Evolutionary conservation across 2,888 invertebrate genomes (phyloP), one percentile per base, ranked within the genome.

Genomic region (Andrena fulva): DNA sequence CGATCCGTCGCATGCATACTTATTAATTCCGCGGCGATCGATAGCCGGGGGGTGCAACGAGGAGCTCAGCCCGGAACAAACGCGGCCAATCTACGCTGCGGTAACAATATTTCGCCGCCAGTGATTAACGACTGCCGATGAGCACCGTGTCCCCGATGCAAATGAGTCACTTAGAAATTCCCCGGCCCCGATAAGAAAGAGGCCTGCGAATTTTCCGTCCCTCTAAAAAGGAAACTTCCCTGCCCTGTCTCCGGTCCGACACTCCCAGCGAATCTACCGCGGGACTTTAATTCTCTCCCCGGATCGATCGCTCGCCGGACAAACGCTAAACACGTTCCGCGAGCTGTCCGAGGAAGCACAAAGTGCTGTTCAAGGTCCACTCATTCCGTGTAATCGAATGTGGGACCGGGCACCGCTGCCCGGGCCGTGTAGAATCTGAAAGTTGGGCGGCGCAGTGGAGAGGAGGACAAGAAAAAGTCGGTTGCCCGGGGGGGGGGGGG

Each of bases 1-100:
- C 86, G 85, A 87, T 87, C 87, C 85, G 86, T 88, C 86, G 84
- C 86, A 67, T 86, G 84, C 86, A 87, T 88, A 86, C 88, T 87
- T 87, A 86, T 86, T 88, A 88, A 84, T 88, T 85, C 85, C 72
- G 20, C 24, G 62, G 63, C 79, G 84, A 85, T 85, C 79, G 84
- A 85, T 85, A 62, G 64, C 68, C 52, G 24, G 35, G 73, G 48
- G 48, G 42, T 42, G 42, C 16, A 68, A 73, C 85, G 78, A 76
- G 72, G 63, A 70, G 56, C 66, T 56, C 16, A 48, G 64, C 79
- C 56, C 7, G 42, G 75, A 82, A 85, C 85, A 85, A 85, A 87
- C 77, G 68, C 71, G 66, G 64, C 87, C 84, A 86, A 83, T 88
- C 84, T 74, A 66, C 67, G 64, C 60, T 59, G 63, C 50, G 77